Evolutionary conservation across 1,140 invertebrate genomes (phyloP), one percentile per base, ranked within the genome.

Genomic region (Neoseiulus cucumeris): DNA sequence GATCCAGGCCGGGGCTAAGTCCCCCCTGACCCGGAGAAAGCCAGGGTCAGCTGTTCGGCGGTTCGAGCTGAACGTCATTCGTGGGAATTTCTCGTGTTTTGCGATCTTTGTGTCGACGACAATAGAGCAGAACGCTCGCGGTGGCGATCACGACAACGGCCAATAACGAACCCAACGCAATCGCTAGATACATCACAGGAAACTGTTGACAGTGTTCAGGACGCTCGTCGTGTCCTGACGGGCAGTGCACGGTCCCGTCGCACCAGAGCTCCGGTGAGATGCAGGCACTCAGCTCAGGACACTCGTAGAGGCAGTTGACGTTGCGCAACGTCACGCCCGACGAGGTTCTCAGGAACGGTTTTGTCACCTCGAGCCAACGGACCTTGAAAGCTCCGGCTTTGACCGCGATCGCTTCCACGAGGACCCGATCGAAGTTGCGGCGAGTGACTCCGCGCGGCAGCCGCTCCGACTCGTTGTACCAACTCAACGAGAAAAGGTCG

Each of bases 221-320:
- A 1, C 87, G 82, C 75, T 92, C 89, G 76, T 92, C 89, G 71
- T 87, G 84, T 0, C 87, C 87, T 1, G 85, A 87, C 0, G 89
- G 89, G 73, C 89, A 91, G 71, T 92, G 87, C 30, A 81, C 79
- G 14, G 82, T 76, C 0, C 87, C 88, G 71, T 92, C 87, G 73
- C 89, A 92, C 87, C 87, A 91, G 7, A 92, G 79, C n/a, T 84
- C 83, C 0, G 84, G 79, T 70, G 87, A 87, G 70, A 92, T 89
- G 75, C 89, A 92, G 2, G 87, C 88, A 71, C 87, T 84, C 66
- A 92, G 72, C 66, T 90, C 88, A 0, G 87, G 84, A 73, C 89
- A 92, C 28, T 84, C 82, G 71, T 86, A 83, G 67, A 82, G 79
- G 71, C 88, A 91, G 68, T 87, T 68, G 42, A 66, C 67, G 18